Base-by-base conservation (phyloP, 1,140 invertebrate genomes). In the Macrotrachela quadricornifera region DNA sequence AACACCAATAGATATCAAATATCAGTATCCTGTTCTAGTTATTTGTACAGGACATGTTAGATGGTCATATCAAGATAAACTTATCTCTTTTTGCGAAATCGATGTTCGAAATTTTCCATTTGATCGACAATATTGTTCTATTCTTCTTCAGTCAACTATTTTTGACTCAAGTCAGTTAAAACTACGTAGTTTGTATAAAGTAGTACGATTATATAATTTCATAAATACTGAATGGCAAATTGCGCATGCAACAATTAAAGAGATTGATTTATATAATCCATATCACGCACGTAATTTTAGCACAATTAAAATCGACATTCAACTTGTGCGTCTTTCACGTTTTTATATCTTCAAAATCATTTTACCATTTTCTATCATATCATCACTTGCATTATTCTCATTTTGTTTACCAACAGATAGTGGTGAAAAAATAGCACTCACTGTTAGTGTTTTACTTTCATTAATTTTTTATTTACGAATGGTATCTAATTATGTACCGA, bases 281-380 rank as follows among this genome's bases (percentile, higher is more conserved):
- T 8, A 30, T 30, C 8, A 30, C 8, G 3, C 2, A 8, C 21
- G 21, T 30, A 30, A 30, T 30, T 30, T 30, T 30, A 30, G 21
- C 8, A 30, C 21, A 30, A 30, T 30, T 30, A 30, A 30, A 30
- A 30, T 30, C 8, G 21, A 30, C 8, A 30, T 53, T 15, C 30
- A 53, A 46, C 45, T 53, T n/a, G n/a, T 37, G 14, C 30, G 51
- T 16, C 37, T 53, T 12, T 42, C 46, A 4, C 46, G 44, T 14
- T 42, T 46, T 48, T 53, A 53, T 39, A 40, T 53, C 46, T 17
- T 53, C 1, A 53, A 53, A 53, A 53, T 53, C 39, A 53, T 53
- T 11, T 53, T 53, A 18, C 51, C 51, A 8, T 53, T 53, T 43
- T 46, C 45, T 15, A 53, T 53, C 0, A 53, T 53, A 18, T 44